A percentile compares a stretch with the other conserved stretches of the same genome.
phyloP scores from a whole-genome alignment of 2,888 invertebrate species.

The Craniophora ligustri region DNA sequence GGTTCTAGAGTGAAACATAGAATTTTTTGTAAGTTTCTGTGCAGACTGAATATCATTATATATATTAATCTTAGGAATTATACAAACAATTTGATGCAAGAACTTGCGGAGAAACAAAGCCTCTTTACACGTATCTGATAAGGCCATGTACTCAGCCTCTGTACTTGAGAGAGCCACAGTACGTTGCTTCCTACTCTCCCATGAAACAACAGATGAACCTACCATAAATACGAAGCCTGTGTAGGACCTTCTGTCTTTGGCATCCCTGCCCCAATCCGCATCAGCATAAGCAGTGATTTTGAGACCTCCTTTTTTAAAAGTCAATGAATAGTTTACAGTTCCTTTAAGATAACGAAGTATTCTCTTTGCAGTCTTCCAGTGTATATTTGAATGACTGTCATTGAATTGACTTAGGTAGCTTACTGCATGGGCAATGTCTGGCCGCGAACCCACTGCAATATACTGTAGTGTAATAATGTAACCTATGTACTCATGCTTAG shows the following conservation, averaged over 20 bases:
- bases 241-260: neutral
- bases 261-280: neutral
- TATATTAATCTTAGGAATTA: neutral
- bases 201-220: neutral
- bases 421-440: too few relatives aligned
- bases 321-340: neutral
- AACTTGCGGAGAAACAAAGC: neutral
- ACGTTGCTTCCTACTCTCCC: neutral
- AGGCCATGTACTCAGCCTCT: too few relatives aligned
- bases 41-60: conserved; percentile 1
- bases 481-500: too few relatives aligned
- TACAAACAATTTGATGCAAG: neutral
- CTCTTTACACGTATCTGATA: neutral
- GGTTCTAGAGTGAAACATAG: neutral
- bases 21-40: neutral
- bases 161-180: neutral
- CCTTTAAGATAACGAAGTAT: neutral
- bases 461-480: neutral
- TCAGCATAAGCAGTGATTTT: neutral
- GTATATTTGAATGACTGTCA: too few relatives aligned
- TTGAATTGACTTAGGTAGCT: too few relatives aligned
- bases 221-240: neutral
- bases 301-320: neutral
- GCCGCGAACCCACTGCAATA: too few relatives aligned
- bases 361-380: too few relatives aligned